Percentiles rank a stretch among this genome's conserved stretches.
Evolutionary conservation across 2,113 vertebrate species (phyloP).

Genomic region (Hemiscyllium ocellatum): DNA sequence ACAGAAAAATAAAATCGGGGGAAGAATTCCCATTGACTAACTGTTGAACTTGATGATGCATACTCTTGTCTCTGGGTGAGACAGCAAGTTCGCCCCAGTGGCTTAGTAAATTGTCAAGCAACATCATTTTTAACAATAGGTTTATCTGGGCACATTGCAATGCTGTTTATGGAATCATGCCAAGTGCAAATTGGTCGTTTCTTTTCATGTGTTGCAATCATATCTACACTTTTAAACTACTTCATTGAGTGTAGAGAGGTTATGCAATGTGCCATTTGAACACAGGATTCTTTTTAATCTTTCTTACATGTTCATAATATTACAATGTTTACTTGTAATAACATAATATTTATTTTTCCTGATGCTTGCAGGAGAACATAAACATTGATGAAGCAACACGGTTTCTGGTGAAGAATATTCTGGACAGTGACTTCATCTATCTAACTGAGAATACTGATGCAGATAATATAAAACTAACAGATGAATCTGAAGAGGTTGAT

Average conservation of each 20-base stretch:
- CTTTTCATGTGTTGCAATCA: not conserved
- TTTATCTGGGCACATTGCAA: not conserved
- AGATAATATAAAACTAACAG: constrained; percentile 72
- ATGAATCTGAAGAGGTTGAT: constrained; percentile 66
- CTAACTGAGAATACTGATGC: constrained; percentile 76
- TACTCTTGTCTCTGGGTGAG: not conserved
- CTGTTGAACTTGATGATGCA: not conserved
- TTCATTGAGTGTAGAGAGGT: not conserved
- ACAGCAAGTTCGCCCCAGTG: not conserved
- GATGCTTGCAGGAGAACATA: constrained; percentile 79
- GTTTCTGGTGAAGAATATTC: constrained; percentile 89
- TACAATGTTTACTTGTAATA: not conserved
- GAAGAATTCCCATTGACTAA: not conserved
- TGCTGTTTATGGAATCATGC: not conserved
- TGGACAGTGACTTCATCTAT: constrained; percentile 75
- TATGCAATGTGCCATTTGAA: not conserved
- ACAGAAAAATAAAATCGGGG: not conserved
- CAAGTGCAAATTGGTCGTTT: not conserved
- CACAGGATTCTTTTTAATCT: not conserved
- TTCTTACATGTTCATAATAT: not conserved
- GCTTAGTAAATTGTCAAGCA: not conserved
- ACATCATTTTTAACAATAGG: not conserved
- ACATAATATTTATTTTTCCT: constrained; percentile 32
- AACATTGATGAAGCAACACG: constrained; percentile 92
- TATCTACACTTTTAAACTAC: not conserved